Evolutionary conservation across 2,888 invertebrate species (phyloP).

Genomic region (Himalopsyche kuldschensis): DNA sequence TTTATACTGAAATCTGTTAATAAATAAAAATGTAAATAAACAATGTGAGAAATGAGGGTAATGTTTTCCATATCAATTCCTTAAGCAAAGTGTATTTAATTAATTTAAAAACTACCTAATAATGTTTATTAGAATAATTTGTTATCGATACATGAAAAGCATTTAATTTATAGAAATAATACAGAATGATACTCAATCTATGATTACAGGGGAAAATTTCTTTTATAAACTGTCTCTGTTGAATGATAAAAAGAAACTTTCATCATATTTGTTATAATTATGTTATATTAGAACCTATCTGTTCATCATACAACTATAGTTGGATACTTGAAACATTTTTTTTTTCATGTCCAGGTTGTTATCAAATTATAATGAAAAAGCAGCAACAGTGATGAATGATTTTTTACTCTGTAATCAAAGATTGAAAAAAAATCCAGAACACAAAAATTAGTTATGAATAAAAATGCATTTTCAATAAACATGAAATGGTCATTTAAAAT

Average conservation of each 20-base stretch:
- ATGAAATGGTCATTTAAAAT: not conserved
- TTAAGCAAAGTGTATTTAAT: constrained; percentile 12
- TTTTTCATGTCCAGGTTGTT: too few species aligned
- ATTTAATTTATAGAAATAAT: not conserved
- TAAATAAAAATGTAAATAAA: not conserved
- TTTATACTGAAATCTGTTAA: not conserved
- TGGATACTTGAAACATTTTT: too few species aligned
- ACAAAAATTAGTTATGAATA: not conserved
- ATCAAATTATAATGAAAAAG: too few species aligned
- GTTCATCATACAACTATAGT: too few species aligned
- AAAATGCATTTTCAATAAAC: not conserved
- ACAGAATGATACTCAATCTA: not conserved
- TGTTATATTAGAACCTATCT: too few species aligned
- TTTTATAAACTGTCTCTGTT: not conserved
- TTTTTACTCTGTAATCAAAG: not conserved
- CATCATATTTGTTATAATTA: too few species aligned
- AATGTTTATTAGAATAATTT: not conserved
- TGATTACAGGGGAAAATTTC: not conserved
- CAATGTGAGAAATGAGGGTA: constrained; percentile 33
- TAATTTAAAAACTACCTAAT: constrained; percentile 3
- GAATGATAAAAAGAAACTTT: too few species aligned
- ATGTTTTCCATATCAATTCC: constrained; percentile 33
- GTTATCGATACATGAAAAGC: not conserved
- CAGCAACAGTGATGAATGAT: too few species aligned
- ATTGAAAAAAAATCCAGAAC: not conserved